Evolutionary conservation across 2,888 invertebrate genomes (phyloP), one percentile per base, ranked within the genome.

Genomic region (Saturnia pavonia): DNA sequence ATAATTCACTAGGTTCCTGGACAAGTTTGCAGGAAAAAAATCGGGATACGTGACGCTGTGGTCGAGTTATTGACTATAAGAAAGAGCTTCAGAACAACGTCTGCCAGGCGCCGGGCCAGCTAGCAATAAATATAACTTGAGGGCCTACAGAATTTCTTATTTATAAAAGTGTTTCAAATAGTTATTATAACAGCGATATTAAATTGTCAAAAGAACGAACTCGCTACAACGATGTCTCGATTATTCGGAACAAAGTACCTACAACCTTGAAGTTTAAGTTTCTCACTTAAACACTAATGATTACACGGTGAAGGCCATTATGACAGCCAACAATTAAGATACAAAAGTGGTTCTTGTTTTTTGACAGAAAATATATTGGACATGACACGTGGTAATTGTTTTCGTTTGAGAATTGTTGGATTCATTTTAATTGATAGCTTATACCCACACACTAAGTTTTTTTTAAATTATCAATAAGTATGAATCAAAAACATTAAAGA

Each of bases 291-390:
- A 71, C 77, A 76, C 74, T 77, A 80, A 84, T 83, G 81, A 80
- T 75, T 74, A 75, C 71, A 71, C 79, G 84, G 71, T 79, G 84
- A 85, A 85, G 88, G 84, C 75, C 80, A 72, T 69, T 74, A 72
- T 77, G 81, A 76, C 84, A 81, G 78, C 74, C 75, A 70, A 78
- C 77, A 82, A 88, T 89, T 87, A 88, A 78, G 78, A 80, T 74
- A 84, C 82, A 83, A 85, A 80, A 81, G 73, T 71, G 71, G 68
- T 51, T 67, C 69, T 54, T 65, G 74, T 70, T 74, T 22, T 73
- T 78, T 66, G 77, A 78, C 75, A 69, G 71, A 74, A 75, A 75
- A 73, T n/a, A 73, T 76, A 76, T 76, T 76, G 76, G 75, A 74
- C 70, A 74, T 79, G 82, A 78, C 82, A 81, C 77, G 79, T 74